Evolutionary conservation across 1,140 invertebrate species (phyloP), one percentile per base, ranked within the genome.

Genomic region (Hypothenemus hampei): DNA sequence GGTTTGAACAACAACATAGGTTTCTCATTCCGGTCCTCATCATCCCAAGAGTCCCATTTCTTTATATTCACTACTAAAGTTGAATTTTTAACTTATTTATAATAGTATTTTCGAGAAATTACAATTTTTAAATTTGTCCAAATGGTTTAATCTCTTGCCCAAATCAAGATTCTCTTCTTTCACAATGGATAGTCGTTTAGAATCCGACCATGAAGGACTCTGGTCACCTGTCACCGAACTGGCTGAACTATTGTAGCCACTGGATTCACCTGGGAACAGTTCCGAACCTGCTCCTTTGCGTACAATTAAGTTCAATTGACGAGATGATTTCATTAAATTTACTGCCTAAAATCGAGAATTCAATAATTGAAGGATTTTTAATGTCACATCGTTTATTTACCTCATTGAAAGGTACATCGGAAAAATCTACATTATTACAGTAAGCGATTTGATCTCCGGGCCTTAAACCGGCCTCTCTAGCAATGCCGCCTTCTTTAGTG

Each of bases 361-460:
- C 41, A 24, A 45, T 29, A 39, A 16, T 54, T 22, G 4, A n/a
- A 46, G 21, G 39, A 35, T 43, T n/a, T n/a, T n/a, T 39, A 54
- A 54, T 39, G 8, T 24, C 18, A 16, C 29, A 18, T 11, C 13
- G 20, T 22, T 21, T 24, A 65, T 63, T 68, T 74, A 87, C 86
- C 72, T 92, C 87, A 65, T 81, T 84, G 72, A 92, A 91, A 21
- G 82, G 77, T 46, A 91, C 83, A 61, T 87, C 80, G 16, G 77
- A 75, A 66, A 90, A 88, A 61, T 83, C 81, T 23, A 84, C 77
- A 60, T 89, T 90, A 69, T 97, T 97, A 70, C 93, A 94, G 64
- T 86, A 83, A 15, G 95, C 70, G 37, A 97, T 93, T 69, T 96
- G 90, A 72, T 97, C 93, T 1, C 93, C 93, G 0, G 90, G 87